phyloP scores from a whole-genome alignment of 2,113 vertebrate species.

The mouse (Mus musculus) region GRCm39 chr13:95422001-95422500 shows the following conservation, averaged over 20 bases:
- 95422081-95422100: too few relatives aligned
- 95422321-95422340: not conserved
- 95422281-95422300: conserved; percentile 6
- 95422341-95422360: not conserved
- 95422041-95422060: too few relatives aligned
- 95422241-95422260: not conserved
- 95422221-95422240: not conserved
- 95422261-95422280: conserved; percentile 36
- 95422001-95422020: too few relatives aligned
- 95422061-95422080: too few relatives aligned
- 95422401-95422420: not conserved
- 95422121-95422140: too few relatives aligned
- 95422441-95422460: not conserved
- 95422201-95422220: not conserved
- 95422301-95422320: conserved; percentile 24
- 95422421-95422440: not conserved
- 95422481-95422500: conserved; percentile 13
- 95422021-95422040: too few relatives aligned
- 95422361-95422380: not conserved
- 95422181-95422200: not conserved
- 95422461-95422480: not conserved
- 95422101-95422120: too few relatives aligned
- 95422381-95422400: not conserved
- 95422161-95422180: not conserved
- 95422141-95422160: too few relatives aligned